Conservation (phyloP, 2,797 vertebrate genomes). For the Siniperca obscura region DNA sequence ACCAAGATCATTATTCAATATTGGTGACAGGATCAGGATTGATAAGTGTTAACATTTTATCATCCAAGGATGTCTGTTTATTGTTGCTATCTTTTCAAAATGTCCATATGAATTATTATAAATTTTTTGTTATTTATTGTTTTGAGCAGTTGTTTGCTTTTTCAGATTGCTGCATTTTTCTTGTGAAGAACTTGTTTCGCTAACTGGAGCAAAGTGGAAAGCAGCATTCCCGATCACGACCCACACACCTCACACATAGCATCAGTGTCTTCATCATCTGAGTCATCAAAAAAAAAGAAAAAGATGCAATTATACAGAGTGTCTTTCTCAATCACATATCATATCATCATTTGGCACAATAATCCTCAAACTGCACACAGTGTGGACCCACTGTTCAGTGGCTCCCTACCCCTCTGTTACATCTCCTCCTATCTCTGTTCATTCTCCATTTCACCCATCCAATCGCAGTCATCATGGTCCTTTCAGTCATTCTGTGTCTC, state of each 20-base stretch:
- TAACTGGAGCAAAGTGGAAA: slow-evolving; percentile 21
- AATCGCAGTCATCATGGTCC: background rate
- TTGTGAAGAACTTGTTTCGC: background rate
- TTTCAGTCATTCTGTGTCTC: slow-evolving; percentile 26
- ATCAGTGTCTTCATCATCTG: background rate
- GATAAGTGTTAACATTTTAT: background rate
- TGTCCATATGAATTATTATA: background rate
- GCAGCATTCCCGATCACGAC: slow-evolving; percentile 14
- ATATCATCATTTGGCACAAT: slow-evolving; percentile 5
- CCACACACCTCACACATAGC: slow-evolving; percentile 10
- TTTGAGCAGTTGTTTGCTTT: background rate
- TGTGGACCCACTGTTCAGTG: slow-evolving; percentile 10
- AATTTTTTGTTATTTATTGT: background rate
- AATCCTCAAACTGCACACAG: background rate
- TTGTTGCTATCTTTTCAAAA: background rate
- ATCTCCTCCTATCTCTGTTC: slow-evolving; percentile 14
- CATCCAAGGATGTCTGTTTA: background rate
- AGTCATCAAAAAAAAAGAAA: slow-evolving; percentile 30
- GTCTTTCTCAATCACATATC: slow-evolving; percentile 16
- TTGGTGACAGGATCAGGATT: background rate
- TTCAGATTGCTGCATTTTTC: background rate
- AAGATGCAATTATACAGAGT: background rate
- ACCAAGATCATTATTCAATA: background rate
- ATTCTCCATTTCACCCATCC: slow-evolving; percentile 8
- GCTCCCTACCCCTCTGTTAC: slow-evolving; percentile 17